Evolutionary conservation across 2,888 invertebrate genomes (phyloP).

Genomic region (Catocala sponsa): DNA sequence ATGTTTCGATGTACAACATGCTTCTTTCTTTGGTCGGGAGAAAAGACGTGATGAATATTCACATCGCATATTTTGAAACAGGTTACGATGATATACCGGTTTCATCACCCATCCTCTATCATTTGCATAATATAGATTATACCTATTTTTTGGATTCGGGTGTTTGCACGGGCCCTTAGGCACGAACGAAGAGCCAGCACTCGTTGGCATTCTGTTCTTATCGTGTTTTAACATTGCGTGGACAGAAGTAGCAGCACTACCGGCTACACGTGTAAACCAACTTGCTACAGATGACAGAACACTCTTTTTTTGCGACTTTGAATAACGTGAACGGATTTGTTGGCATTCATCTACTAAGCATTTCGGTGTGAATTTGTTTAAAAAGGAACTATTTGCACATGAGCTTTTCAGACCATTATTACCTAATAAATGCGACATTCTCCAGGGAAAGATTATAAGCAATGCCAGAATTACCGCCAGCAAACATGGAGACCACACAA

Average conservation of each 20-base stretch:
- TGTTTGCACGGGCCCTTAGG: conserved; percentile 15
- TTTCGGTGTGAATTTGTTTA: conserved; percentile 14
- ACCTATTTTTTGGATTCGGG: conserved; percentile 56
- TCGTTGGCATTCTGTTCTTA: conserved; percentile 18
- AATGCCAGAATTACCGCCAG: conserved; percentile 53
- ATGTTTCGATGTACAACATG: no score
- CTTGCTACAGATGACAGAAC: conserved; percentile 19
- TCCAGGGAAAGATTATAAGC: conserved; percentile 58
- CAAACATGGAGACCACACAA: conserved; percentile 68
- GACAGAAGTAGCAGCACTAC: conserved; percentile 21
- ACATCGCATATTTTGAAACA: conserved; percentile 26
- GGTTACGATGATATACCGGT: conserved; percentile 35
- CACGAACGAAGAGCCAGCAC: conserved; percentile 10
- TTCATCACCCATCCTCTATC: conserved; percentile 66
- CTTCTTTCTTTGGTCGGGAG: no score
- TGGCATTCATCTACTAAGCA: conserved; percentile 18
- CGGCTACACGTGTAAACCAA: conserved; percentile 38
- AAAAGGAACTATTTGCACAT: conserved; percentile 4
- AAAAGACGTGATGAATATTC: no score
- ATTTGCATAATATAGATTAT: conserved; percentile 52
- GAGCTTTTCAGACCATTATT: conserved; percentile 14
- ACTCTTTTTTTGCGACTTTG: conserved; percentile 18
- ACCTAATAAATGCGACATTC: conserved; percentile 30
- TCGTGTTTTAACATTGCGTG: conserved; percentile 21
- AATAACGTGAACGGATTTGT: conserved; percentile 14